phyloP scores from a whole-genome alignment of 2,888 invertebrate genomes.

The Julus scandinavius region DNA sequence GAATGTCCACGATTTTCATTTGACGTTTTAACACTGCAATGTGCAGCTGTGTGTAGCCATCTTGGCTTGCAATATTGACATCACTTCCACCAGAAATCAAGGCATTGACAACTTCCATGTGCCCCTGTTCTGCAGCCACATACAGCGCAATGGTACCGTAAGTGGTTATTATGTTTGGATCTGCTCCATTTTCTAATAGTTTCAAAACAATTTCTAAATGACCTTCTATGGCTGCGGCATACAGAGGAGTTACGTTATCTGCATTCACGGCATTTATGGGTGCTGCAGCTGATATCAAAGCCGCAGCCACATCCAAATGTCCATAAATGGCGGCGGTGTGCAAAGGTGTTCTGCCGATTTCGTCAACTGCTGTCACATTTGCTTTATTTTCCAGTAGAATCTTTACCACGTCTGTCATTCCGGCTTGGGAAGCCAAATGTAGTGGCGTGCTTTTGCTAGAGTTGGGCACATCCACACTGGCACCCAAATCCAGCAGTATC shows the following conservation, averaged over 20 bases:
- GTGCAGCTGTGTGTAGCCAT: slow-evolving; percentile 48
- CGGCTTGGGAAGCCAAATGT: not conserved
- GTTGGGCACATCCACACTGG: slow-evolving; percentile 71
- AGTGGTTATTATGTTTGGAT: not conserved
- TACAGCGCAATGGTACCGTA: slow-evolving; percentile 52
- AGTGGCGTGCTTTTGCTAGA: slow-evolving; percentile 33
- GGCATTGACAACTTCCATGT: not conserved
- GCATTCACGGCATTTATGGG: not conserved
- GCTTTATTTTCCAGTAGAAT: slow-evolving; percentile 55
- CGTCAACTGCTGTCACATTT: slow-evolving; percentile 58
- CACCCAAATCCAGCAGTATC: slow-evolving; percentile 67
- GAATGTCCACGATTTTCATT: slow-evolving; percentile 3
- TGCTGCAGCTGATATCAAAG: slow-evolving; percentile 58
- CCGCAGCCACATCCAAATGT: not conserved
- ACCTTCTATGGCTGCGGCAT: slow-evolving; percentile 35
- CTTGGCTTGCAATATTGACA: not conserved
- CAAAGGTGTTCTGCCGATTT: slow-evolving; percentile 15
- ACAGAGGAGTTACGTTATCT: slow-evolving; percentile 29
- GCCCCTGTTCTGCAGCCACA: slow-evolving; percentile 70
- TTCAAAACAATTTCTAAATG: not conserved
- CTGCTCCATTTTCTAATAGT: not conserved
- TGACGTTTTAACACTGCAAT: not conserved
- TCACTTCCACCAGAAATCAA: not conserved
- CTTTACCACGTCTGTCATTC: slow-evolving; percentile 8
- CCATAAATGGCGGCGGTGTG: not conserved